Base-by-base conservation (phyloP, 2,888 invertebrate species). In the Troglohyphantes excavatus region DNA sequence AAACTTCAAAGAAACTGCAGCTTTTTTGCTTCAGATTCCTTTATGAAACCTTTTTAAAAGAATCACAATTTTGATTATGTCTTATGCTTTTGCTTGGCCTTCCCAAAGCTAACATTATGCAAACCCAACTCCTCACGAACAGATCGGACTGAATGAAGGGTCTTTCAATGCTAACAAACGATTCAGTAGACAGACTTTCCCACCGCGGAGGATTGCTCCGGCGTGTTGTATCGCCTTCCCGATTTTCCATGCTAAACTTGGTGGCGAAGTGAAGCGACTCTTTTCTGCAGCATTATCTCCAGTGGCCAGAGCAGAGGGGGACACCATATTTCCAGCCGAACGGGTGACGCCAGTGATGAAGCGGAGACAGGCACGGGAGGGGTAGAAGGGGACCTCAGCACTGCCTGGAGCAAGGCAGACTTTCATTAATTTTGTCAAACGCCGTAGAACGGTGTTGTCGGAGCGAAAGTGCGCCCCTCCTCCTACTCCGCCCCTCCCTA, bases 391-490 rank as follows among this genome's bases (percentile, higher is more conserved):
- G 81, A 76, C 75, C 63, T 67, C 46, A 23, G 43, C 39, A 26
- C 83, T 73, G 61, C 61, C 79, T 75, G 59, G 67, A 81, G 82
- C 75, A 75, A 76, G 82, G 82, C 88, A 89, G 53, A 82, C 76
- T 90, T 90, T 90, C 89, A 90, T 90, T 90, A 90, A 90, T 90
- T 90, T 90, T 90, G 89, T 90, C 89, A 90, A 90, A 90, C 89
- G 78, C 82, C 82, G 88, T 82, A 81, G 72, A 83, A 89, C 88
- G 88, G 89, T 89, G 89, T 90, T 90, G 89, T 90, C 89, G 82
- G 89, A 83, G 83, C 76, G n/a, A n/a, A n/a, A n/a, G n/a, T n/a
- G n/a, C 23, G 26, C n/a, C 72, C 63, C 43, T 43, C 39, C 29
- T 26, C 2, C 53, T 67, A 43, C 59, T 46, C 61, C 61, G 21